Conservation (phyloP, 1,140 invertebrate species). For the Nasonia giraulti region DNA sequence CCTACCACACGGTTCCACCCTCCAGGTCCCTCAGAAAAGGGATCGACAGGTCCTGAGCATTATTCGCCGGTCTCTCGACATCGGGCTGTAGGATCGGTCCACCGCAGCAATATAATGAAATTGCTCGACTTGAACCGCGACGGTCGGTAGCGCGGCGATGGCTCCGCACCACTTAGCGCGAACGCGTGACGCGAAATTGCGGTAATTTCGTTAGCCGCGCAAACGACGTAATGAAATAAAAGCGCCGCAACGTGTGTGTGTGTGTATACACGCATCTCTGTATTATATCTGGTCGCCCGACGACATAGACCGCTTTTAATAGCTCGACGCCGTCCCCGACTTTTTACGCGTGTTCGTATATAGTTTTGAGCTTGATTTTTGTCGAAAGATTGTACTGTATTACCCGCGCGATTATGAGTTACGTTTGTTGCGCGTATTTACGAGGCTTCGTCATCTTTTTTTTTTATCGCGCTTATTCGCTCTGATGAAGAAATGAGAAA, state of each 20-base stretch:
- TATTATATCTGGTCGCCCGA: conserved; percentile 42
- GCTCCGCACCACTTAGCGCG: conserved; percentile 32
- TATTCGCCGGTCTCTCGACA: background rate
- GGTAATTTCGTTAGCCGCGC: conserved; percentile 61
- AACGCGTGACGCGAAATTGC: conserved; percentile 56
- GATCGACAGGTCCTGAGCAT: background rate
- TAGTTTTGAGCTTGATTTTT: background rate
- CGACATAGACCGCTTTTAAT: conserved; percentile 59
- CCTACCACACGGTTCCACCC: no score
- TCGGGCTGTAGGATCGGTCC: background rate
- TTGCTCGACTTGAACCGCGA: conserved; percentile 27
- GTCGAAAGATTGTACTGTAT: no score
- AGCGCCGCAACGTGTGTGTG: conserved; percentile 2
- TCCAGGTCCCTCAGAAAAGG: background rate
- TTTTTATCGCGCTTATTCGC: background rate
- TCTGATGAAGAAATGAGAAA: background rate
- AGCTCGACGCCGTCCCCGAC: background rate
- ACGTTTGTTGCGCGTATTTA: background rate
- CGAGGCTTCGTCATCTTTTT: no score
- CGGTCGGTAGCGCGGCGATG: background rate
- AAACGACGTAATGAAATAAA: conserved; percentile 66
- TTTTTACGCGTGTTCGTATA: no score
- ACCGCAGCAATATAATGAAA: conserved; percentile 35
- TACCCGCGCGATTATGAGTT: background rate
- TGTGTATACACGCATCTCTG: background rate